These are phyloP conservation scores for Cavia aperea DNA, from an alignment of 2,113 vertebrate species.

Conservation along the genomic window DNA sequence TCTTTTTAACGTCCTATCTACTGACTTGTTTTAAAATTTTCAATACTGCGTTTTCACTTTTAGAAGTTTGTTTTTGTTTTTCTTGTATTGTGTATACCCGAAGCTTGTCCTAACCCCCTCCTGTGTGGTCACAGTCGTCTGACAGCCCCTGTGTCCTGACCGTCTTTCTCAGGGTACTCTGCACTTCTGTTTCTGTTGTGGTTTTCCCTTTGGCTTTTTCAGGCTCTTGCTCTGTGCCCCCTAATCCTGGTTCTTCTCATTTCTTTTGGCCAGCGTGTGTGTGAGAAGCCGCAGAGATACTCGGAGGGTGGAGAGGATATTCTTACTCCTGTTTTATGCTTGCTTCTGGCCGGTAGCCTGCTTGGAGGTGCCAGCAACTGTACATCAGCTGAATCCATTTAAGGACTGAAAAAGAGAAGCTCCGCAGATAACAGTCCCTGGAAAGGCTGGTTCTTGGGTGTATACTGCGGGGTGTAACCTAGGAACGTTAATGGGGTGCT, in stretches of 20 bases:
- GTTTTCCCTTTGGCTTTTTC: background rate
- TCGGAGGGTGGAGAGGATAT: background rate
- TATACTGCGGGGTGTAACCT: background rate
- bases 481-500: background rate
- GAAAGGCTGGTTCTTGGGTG: background rate
- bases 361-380: background rate
- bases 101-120: background rate
- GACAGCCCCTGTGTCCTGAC: background rate
- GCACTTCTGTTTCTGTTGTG: background rate
- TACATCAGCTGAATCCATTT: background rate
- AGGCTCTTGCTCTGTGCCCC: background rate
- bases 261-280: background rate
- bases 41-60: background rate
- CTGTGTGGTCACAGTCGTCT: background rate
- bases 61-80: background rate
- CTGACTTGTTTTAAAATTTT: background rate
- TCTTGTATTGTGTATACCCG: background rate
- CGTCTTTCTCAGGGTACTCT: background rate
- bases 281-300: background rate
- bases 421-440: background rate
- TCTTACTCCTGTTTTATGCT: background rate
- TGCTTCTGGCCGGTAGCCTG: background rate
- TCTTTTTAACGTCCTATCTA: background rate
- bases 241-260: background rate
- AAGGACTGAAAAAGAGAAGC: background rate